These are phyloP conservation scores for Apeltes quadracus DNA, from an alignment of 2,113 vertebrate species.

Conservation along the genomic window DNA sequence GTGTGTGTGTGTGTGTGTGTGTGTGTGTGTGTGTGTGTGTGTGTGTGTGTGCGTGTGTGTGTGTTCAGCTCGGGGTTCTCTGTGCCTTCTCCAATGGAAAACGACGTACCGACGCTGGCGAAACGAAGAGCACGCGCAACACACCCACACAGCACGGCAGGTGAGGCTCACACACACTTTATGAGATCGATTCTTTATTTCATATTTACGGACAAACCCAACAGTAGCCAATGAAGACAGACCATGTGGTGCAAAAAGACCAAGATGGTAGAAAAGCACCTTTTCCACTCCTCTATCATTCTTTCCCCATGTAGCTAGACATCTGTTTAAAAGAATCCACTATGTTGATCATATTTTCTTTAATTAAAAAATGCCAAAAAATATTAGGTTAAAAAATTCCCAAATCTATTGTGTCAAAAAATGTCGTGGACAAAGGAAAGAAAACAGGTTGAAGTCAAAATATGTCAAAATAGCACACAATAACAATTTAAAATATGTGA, in stretches of 20 bases:
- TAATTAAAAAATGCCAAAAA: too few relatives aligned
- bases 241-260: not conserved
- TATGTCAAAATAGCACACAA: too few relatives aligned
- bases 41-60: constrained; percentile 25
- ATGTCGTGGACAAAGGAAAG: too few relatives aligned
- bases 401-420: too few relatives aligned
- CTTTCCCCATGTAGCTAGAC: not conserved
- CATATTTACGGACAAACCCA: not conserved
- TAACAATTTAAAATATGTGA: too few relatives aligned
- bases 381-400: too few relatives aligned
- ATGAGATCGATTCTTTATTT: not conserved
- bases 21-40: not conserved
- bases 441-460: too few relatives aligned
- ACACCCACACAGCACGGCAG: constrained; percentile 32
- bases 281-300: not conserved
- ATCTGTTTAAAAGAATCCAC: not conserved
- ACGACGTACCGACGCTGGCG: not conserved
- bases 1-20: constrained; percentile 8
- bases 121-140: constrained; percentile 9
- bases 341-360: too few relatives aligned
- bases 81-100: constrained; percentile 39
- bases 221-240: not conserved
- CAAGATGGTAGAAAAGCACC: not conserved
- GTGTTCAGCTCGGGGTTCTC: constrained; percentile 37
- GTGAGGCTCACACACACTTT: constrained; percentile 32